Conservation (phyloP, 1,140 invertebrate species). For the Drosophila nigrodunni region DNA sequence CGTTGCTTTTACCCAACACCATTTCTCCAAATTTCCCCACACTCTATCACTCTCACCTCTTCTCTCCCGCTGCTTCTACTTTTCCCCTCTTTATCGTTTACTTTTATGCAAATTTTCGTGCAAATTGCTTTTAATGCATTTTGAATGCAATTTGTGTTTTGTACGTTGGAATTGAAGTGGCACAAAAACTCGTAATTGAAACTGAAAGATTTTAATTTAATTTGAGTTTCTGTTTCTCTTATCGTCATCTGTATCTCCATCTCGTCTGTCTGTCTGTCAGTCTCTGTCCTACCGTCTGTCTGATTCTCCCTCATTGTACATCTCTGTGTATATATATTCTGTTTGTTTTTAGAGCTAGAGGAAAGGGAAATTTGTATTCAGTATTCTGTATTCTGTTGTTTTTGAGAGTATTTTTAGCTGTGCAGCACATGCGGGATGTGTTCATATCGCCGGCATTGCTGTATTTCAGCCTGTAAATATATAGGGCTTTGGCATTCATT, state of each 20-base stretch:
- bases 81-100: constrained; percentile 40
- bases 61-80: constrained; percentile 3
- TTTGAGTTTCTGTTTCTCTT: constrained; percentile 82
- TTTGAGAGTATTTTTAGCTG: constrained; percentile 32
- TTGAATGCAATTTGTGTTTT: constrained; percentile 83
- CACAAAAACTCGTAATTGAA: constrained; percentile 83
- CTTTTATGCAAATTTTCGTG: constrained; percentile 81
- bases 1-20: constrained; percentile 49
- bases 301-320: background rate
- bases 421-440: constrained; percentile 37
- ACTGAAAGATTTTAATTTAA: constrained; percentile 83
- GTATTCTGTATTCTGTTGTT: constrained; percentile 15
- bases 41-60: constrained; percentile 20
- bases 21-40: constrained; percentile 6
- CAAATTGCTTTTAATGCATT: constrained; percentile 83
- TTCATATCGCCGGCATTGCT: constrained; percentile 44
- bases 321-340: constrained; percentile 9
- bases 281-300: constrained; percentile 25
- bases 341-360: constrained; percentile 29
- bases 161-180: constrained; percentile 81
- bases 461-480: constrained; percentile 9
- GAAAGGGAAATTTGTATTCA: constrained; percentile 13
- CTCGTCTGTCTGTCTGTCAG: constrained; percentile 10
- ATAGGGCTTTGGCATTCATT: constrained; percentile 57
- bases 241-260: constrained; percentile 61